Conservation (phyloP, 2,797 vertebrate genomes). For the Okamejei kenojei region DNA sequence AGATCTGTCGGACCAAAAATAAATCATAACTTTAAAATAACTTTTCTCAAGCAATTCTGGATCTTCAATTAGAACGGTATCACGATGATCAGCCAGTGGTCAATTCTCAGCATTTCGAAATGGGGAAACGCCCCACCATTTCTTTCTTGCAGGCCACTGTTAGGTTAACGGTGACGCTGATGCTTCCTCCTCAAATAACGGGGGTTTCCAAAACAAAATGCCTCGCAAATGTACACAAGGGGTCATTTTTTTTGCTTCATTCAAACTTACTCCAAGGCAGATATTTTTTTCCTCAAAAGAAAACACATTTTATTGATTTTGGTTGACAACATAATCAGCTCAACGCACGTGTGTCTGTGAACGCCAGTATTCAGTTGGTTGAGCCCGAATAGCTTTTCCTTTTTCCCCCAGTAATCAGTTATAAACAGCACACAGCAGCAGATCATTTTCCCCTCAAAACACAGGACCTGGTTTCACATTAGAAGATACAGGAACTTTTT, state of each 20-base stretch:
- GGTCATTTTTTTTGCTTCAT: slow-evolving; percentile 51
- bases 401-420: slow-evolving; percentile 89
- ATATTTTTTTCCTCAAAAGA: slow-evolving; percentile 94
- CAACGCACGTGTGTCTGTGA: slow-evolving; percentile 80
- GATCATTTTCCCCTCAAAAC: slow-evolving; percentile 91
- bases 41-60: slow-evolving; percentile 29
- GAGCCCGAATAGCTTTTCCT: slow-evolving; percentile 81
- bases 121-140: slow-evolving; percentile 18
- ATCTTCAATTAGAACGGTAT: slow-evolving; percentile 29
- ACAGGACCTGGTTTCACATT: slow-evolving; percentile 91
- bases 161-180: slow-evolving; percentile 57
- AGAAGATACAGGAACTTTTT: slow-evolving; percentile 82
- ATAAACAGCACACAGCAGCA: slow-evolving; percentile 91
- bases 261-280: slow-evolving; percentile 97
- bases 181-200: slow-evolving; percentile 52
- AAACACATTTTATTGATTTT: slow-evolving; percentile 97
- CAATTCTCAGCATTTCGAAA: slow-evolving; percentile 33
- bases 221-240: slow-evolving; percentile 54
- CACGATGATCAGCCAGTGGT: slow-evolving; percentile 28
- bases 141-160: slow-evolving; percentile 41
- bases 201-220: slow-evolving; percentile 50
- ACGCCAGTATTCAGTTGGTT: slow-evolving; percentile 86
- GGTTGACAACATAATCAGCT: slow-evolving; percentile 82
- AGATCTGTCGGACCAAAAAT: slow-evolving; percentile 28
- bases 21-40: slow-evolving; percentile 28